phyloP scores from a whole-genome alignment of 2,888 invertebrate genomes.

The Microdon myrmicae region DNA sequence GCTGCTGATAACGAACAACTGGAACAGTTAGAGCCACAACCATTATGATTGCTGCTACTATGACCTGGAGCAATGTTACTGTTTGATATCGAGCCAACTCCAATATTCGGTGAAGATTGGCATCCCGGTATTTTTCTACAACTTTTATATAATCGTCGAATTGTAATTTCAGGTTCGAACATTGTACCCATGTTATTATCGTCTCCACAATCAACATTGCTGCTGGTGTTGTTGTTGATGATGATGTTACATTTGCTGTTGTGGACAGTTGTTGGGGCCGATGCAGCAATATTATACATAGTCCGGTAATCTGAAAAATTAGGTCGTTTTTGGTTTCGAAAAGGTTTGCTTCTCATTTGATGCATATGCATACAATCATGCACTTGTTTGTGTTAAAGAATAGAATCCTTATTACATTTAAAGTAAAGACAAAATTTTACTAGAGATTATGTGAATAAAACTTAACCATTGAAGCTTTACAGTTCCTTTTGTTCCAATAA shows the following conservation, averaged over 20 bases:
- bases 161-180: slow-evolving; percentile 65
- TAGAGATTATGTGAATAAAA: slow-evolving; percentile 45
- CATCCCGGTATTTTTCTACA: slow-evolving; percentile 54
- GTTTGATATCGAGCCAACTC: slow-evolving; percentile 7
- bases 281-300: slow-evolving; percentile 65
- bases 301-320: slow-evolving; percentile 68
- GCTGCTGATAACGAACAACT: slow-evolving; percentile 55
- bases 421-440: slow-evolving; percentile 27
- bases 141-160: slow-evolving; percentile 65
- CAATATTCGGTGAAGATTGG: slow-evolving; percentile 29
- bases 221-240: slow-evolving; percentile 14
- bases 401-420: slow-evolving; percentile 11
- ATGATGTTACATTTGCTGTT: slow-evolving; percentile 44
- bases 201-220: slow-evolving; percentile 14
- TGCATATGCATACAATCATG: slow-evolving; percentile 26
- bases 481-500: slow-evolving; percentile 6
- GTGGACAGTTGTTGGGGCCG: slow-evolving; percentile 60
- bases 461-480: slow-evolving; percentile 27
- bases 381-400: slow-evolving; percentile 18
- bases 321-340: slow-evolving; percentile 59
- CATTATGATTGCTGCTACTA: slow-evolving; percentile 55
- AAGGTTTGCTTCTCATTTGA: slow-evolving; percentile 45
- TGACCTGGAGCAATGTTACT: slow-evolving; percentile 13
- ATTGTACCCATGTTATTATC: slow-evolving; percentile 52
- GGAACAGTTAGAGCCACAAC: slow-evolving; percentile 54